These are phyloP conservation scores for Parazoanthus swiftii DNA, from an alignment of 92 coral and sea anemone species.

Conservation along the genomic window DNA sequence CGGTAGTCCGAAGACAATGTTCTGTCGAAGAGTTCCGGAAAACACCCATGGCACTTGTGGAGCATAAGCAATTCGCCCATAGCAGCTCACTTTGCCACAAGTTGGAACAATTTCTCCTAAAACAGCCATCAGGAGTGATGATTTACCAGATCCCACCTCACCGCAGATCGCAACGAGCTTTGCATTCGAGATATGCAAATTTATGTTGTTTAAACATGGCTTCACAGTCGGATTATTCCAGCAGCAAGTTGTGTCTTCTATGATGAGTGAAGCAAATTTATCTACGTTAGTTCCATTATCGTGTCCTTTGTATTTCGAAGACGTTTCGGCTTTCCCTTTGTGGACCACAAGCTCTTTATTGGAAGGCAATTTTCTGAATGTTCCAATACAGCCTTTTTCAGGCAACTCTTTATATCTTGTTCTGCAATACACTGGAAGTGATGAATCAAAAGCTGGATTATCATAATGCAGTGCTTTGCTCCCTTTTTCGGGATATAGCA, in stretches of 20 bases:
- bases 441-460: neutral
- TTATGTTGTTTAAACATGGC: slow-evolving; percentile 16
- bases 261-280: neutral
- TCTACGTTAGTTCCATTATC: neutral
- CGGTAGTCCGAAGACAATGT: slow-evolving; percentile 14
- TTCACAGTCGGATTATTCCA: neutral
- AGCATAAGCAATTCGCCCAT: slow-evolving; percentile 18
- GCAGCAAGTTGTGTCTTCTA: slow-evolving; percentile 11
- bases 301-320: no score
- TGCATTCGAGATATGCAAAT: neutral
- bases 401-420: neutral
- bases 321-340: neutral
- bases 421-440: neutral
- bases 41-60: slow-evolving; percentile 34
- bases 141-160: slow-evolving; percentile 23
- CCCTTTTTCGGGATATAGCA: slow-evolving; percentile 23
- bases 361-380: neutral
- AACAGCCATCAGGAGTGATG: slow-evolving; percentile 16
- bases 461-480: neutral
- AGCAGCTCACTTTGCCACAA: slow-evolving; percentile 2
- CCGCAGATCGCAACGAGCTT: slow-evolving; percentile 25
- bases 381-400: neutral
- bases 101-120: slow-evolving; percentile 20
- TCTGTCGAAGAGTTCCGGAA: slow-evolving; percentile 34
- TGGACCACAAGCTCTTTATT: neutral